Conservation (phyloP, 37 sponge, comb jelly and placozoan genomes). For the Corticium candelabrum region DNA sequence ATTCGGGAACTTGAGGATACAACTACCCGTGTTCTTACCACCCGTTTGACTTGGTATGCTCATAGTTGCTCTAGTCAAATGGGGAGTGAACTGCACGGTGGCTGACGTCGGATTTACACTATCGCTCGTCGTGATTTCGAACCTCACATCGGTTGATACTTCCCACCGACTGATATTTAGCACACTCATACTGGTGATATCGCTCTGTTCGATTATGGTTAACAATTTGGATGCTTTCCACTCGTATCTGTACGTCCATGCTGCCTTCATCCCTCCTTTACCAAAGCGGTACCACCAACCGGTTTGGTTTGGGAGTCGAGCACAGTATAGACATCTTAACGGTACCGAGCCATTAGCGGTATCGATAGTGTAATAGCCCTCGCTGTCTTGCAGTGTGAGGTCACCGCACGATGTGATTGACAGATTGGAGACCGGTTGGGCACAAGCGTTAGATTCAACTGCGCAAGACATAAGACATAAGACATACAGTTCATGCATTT, state of each 20-base stretch:
- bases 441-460: too few species aligned
- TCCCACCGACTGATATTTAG: background rate
- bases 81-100: background rate
- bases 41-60: background rate
- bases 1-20: background rate
- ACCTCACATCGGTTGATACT: background rate
- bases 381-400: background rate
- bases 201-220: background rate
- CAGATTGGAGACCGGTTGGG: too few species aligned
- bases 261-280: background rate
- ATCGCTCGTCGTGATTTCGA: background rate
- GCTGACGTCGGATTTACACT: background rate
- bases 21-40: background rate
- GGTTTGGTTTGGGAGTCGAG: background rate
- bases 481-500: too few species aligned
- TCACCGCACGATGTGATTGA: background rate
- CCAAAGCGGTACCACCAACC: slow-evolving; percentile 1
- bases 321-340: background rate
- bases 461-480: too few species aligned
- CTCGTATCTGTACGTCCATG: background rate
- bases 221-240: background rate
- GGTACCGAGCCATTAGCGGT: background rate
- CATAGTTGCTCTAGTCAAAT: background rate
- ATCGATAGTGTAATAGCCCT: background rate
- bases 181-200: background rate